A percentile compares a stretch with the other conserved stretches of the same genome.
Conservation (phyloP, 2,113 vertebrate genomes). For the Syngnathus scovelli region DNA sequence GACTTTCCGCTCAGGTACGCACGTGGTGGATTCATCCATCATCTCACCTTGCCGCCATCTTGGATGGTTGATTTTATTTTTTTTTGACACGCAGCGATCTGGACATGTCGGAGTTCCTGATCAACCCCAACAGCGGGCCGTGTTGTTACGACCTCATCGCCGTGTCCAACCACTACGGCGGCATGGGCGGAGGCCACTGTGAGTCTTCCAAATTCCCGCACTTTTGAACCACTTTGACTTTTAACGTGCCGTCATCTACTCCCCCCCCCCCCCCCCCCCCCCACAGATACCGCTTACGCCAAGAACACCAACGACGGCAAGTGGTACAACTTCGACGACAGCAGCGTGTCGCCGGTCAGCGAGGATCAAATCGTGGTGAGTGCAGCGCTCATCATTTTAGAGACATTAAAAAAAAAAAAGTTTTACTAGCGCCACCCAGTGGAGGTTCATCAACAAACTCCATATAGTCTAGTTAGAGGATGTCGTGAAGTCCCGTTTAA, state of each 20-base stretch:
- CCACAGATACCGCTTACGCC: constrained; percentile 89
- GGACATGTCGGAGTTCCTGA: constrained; percentile 98
- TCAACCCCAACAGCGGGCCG: constrained; percentile 93
- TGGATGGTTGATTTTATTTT: too few species aligned
- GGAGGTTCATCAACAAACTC: not conserved
- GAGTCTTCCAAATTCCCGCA: constrained; percentile 55
- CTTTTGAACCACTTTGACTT: not conserved
- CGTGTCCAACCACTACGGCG: constrained; percentile 99
- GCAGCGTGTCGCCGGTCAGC: constrained; percentile 86
- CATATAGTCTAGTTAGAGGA: not conserved
- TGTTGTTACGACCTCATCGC: constrained; percentile 95
- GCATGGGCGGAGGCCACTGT: constrained; percentile 99
- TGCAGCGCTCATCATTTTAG: not conserved
- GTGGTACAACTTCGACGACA: constrained; percentile 99
- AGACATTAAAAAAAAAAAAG: not conserved
- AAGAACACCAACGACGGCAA: constrained; percentile 94
- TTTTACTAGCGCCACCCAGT: too few species aligned
- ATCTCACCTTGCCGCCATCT: not conserved
- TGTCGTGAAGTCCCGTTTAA: not conserved
- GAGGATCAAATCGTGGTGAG: constrained; percentile 98
- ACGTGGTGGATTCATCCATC: not conserved
- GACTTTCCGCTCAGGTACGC: constrained; percentile 79
- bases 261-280: not conserved
- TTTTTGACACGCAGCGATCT: constrained; percentile 74
- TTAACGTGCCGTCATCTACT: not conserved